Percentiles rank a stretch among this genome's conserved stretches.
These are phyloP conservation scores for Telmatochromis sp. DNA, from an alignment of 2,113 vertebrate genomes.

Conservation along the genomic window DNA sequence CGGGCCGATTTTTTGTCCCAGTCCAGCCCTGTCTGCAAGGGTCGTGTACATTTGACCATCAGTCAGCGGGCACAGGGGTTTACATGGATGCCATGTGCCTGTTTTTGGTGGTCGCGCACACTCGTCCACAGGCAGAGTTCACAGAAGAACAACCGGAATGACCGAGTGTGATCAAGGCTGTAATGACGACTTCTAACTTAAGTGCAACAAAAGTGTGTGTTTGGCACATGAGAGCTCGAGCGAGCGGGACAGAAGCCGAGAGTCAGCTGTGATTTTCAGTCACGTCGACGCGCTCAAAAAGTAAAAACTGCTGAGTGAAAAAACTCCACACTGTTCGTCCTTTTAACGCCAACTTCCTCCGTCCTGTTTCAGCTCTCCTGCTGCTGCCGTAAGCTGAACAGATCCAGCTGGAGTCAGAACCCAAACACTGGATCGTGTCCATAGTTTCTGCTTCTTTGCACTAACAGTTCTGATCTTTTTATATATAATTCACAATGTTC, in stretches of 20 bases:
- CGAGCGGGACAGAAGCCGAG: background rate
- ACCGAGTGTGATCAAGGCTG: background rate
- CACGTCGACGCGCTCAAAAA: fast-evolving
- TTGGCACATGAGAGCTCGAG: background rate
- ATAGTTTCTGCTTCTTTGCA: fast-evolving
- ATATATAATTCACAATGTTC: background rate
- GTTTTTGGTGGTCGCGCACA: background rate
- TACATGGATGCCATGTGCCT: background rate
- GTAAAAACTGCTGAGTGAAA: background rate
- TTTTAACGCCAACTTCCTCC: background rate
- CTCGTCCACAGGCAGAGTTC: background rate
- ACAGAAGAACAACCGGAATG: fast-evolving
- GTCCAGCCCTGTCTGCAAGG: too few relatives aligned
- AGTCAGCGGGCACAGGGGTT: background rate
- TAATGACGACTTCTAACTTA: background rate
- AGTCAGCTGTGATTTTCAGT: background rate
- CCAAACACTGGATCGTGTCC: background rate
- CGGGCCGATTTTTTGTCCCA: too few relatives aligned
- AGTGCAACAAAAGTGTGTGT: background rate
- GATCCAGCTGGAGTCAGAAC: background rate
- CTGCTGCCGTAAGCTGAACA: background rate
- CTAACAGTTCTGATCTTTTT: background rate
- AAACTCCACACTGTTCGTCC: background rate
- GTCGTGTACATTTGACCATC: background rate
- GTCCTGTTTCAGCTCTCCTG: background rate